Evolutionary conservation across 2,888 invertebrate genomes (phyloP).

Genomic region (Plagodis pulveraria): DNA sequence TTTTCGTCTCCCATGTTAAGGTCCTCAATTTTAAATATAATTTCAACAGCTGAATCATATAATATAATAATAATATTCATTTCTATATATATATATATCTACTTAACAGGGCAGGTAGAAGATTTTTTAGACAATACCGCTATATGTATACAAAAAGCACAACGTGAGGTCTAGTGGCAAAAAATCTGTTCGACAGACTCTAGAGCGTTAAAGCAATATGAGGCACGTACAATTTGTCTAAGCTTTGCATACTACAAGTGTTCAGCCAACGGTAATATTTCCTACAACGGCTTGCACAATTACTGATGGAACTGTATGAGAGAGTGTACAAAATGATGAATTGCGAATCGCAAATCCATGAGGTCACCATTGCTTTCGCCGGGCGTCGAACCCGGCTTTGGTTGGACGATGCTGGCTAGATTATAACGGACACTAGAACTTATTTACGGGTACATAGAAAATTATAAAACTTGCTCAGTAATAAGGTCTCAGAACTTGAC

Average conservation of each 20-base stretch:
- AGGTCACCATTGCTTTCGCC: slow-evolving; percentile 75
- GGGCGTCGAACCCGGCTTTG: slow-evolving; percentile 74
- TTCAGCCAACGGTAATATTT: slow-evolving; percentile 41
- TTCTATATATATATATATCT: too few species aligned
- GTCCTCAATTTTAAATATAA: too few species aligned
- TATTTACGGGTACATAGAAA: slow-evolving; percentile 53
- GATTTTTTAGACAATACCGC: too few species aligned
- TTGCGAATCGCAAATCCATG: slow-evolving; percentile 75
- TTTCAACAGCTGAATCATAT: too few species aligned
- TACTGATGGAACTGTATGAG: slow-evolving; percentile 53
- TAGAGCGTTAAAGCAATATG: too few species aligned
- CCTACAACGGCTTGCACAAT: slow-evolving; percentile 43
- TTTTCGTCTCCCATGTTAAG: too few species aligned
- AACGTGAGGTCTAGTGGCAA: too few species aligned
- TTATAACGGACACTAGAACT: slow-evolving; percentile 70
- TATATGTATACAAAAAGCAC: too few species aligned
- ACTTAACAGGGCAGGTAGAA: too few species aligned
- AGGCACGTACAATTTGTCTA: slow-evolving; percentile 3
- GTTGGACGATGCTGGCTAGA: slow-evolving; percentile 68
- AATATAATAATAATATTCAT: too few species aligned
- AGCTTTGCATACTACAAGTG: slow-evolving; percentile 10
- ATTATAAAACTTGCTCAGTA: slow-evolving; percentile 54
- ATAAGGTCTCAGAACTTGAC: slow-evolving; percentile 42
- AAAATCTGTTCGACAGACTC: too few species aligned
- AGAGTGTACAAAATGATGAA: slow-evolving; percentile 73